These are phyloP conservation scores for Heliconius eleuchia DNA, from an alignment of 1,140 invertebrate genomes.

Conservation along the genomic window DNA sequence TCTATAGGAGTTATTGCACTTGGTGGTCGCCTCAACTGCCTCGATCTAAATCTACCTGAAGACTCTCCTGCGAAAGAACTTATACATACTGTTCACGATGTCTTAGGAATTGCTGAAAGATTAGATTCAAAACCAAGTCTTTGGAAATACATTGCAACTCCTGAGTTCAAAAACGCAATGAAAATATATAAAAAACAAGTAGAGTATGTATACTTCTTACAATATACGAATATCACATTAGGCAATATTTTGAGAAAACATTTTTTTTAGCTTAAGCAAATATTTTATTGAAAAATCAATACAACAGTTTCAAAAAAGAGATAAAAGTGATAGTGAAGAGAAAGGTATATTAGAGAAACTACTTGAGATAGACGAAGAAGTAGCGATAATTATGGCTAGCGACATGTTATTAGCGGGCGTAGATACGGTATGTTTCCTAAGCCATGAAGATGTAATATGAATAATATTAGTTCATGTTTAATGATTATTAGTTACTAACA, in stretches of 20 bases:
- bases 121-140: constrained; percentile 84
- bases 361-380: constrained; percentile 78
- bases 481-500: no score
- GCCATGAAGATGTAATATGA: not conserved
- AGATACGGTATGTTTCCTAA: constrained; percentile 84
- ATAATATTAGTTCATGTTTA: not conserved
- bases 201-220: constrained; percentile 3
- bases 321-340: constrained; percentile 44
- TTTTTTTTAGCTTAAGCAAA: constrained; percentile 47
- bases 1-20: constrained; percentile 86
- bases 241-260: not conserved
- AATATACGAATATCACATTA: not conserved
- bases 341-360: constrained; percentile 81
- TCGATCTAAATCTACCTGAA: constrained; percentile 73
- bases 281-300: constrained; percentile 52
- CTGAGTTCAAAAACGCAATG: constrained; percentile 80
- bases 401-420: constrained; percentile 89
- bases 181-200: constrained; percentile 35
- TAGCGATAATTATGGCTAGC: constrained; percentile 84
- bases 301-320: constrained; percentile 43
- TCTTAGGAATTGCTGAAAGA: constrained; percentile 82
- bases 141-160: constrained; percentile 85
- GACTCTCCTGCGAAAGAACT: constrained; percentile 82
- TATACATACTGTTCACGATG: constrained; percentile 82
- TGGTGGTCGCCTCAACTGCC: constrained; percentile 86